These are phyloP conservation scores for Grantiella picta DNA, from an alignment of 2,113 vertebrate species.

Conservation along the genomic window DNA sequence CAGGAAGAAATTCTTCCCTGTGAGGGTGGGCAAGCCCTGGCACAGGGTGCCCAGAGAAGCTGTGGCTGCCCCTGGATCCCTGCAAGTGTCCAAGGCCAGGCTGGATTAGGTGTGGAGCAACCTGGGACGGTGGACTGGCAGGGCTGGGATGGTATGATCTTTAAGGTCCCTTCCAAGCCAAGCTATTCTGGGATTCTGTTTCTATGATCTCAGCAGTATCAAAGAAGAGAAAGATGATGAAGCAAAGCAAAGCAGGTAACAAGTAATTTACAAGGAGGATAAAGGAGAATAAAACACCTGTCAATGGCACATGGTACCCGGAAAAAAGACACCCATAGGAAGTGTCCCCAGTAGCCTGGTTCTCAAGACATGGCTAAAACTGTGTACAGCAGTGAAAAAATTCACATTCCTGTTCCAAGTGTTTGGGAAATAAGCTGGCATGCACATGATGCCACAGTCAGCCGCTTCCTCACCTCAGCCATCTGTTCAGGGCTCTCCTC, in stretches of 20 bases:
- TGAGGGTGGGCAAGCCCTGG: not conserved
- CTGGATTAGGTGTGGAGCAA: fast-evolving
- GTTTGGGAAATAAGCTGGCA: not conserved
- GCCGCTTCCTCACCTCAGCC: not conserved
- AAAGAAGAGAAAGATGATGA: not conserved
- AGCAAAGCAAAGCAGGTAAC: not conserved
- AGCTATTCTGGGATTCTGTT: not conserved
- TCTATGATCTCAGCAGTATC: not conserved
- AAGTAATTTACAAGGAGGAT: not conserved
- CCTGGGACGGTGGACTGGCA: not conserved
- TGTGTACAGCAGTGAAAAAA: not conserved
- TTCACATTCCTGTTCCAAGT: not conserved
- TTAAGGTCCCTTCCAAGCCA: not conserved
- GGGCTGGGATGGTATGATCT: not conserved
- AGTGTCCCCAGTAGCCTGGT: not conserved
- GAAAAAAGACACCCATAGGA: not conserved
- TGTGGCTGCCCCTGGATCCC: not conserved
- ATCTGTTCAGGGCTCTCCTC: not conserved
- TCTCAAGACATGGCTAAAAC: not conserved
- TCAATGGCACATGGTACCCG: not conserved
- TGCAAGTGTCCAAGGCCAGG: not conserved
- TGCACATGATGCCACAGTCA: not conserved
- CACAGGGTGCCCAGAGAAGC: not conserved
- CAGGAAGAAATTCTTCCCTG: no score
- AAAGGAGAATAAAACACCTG: not conserved